These are phyloP conservation scores for Synergus laeviventris DNA, from an alignment of 2,888 invertebrate species.

Conservation along the genomic window DNA sequence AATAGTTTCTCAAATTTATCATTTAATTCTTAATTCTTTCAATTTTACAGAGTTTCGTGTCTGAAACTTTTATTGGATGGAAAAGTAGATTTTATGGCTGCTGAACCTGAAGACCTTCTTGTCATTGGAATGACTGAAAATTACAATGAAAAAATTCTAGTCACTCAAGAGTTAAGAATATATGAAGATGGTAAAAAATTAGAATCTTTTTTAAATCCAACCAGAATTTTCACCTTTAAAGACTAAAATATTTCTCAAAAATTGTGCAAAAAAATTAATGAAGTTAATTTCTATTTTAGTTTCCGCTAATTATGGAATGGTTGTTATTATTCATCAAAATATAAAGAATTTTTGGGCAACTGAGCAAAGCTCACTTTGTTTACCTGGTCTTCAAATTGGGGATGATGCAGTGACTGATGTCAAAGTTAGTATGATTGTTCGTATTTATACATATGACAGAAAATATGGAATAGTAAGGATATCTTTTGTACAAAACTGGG, in stretches of 20 bases:
- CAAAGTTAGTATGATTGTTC: background rate
- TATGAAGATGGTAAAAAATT: conserved; percentile 76
- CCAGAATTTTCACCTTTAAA: conserved; percentile 82
- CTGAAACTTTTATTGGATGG: conserved; percentile 86
- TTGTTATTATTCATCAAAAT: background rate
- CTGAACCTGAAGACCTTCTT: conserved; percentile 90
- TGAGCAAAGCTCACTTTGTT: background rate
- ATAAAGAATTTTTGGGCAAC: conserved; percentile 3
- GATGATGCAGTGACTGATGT: background rate
- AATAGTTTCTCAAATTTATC: background rate
- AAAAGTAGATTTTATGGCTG: conserved; percentile 89
- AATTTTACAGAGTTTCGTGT: conserved; percentile 84
- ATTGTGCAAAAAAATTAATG: background rate
- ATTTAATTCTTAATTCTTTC: background rate
- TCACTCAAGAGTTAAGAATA: conserved; percentile 83
- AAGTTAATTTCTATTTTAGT: background rate
- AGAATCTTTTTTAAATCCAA: background rate
- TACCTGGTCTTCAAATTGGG: background rate
- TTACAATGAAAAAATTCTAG: conserved; percentile 77
- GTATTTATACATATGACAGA: background rate
- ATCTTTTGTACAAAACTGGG: background rate
- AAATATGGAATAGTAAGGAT: too few species aligned
- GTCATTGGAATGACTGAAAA: conserved; percentile 83
- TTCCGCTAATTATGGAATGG: background rate
- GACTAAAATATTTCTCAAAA: conserved; percentile 81